Conservation (phyloP, 2,888 invertebrate species). For the Stictocephala bisonia region DNA sequence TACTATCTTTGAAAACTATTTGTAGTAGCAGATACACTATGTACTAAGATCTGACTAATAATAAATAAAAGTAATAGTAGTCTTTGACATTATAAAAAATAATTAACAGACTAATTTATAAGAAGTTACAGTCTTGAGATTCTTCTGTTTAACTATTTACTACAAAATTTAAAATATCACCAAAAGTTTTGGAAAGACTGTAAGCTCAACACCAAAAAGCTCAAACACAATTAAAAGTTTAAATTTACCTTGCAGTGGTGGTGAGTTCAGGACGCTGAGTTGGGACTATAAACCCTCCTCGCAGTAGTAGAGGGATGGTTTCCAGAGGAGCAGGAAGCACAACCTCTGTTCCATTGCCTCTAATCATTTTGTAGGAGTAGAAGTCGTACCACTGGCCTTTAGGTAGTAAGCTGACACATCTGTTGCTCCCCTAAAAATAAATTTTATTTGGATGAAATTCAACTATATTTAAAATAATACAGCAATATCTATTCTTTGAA, state of each 20-base stretch:
- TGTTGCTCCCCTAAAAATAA: slow-evolving; percentile 62
- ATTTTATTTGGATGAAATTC: background rate
- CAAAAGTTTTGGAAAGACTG: too few species aligned
- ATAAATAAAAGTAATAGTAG: too few species aligned
- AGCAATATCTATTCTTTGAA: too few species aligned
- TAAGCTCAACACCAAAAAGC: too few species aligned
- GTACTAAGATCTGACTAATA: too few species aligned
- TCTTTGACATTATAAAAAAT: too few species aligned
- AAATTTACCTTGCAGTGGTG: slow-evolving; percentile 69
- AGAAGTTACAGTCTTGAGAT: too few species aligned
- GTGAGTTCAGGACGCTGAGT: slow-evolving; percentile 73
- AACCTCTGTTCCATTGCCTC: slow-evolving; percentile 66
- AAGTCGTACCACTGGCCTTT: slow-evolving; percentile 76
- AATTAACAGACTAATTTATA: too few species aligned
- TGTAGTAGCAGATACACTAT: too few species aligned
- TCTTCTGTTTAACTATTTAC: too few species aligned
- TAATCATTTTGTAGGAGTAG: slow-evolving; percentile 65
- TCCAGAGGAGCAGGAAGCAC: slow-evolving; percentile 71
- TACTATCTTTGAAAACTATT: too few species aligned
- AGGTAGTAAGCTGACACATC: slow-evolving; percentile 73
- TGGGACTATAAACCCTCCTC: slow-evolving; percentile 80
- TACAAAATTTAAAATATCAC: too few species aligned
- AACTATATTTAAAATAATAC: background rate
- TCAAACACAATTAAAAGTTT: background rate
- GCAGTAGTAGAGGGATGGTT: slow-evolving; percentile 72